phyloP scores from a whole-genome alignment of 2,113 vertebrate genomes.

The Ceratotherium simum region DNA sequence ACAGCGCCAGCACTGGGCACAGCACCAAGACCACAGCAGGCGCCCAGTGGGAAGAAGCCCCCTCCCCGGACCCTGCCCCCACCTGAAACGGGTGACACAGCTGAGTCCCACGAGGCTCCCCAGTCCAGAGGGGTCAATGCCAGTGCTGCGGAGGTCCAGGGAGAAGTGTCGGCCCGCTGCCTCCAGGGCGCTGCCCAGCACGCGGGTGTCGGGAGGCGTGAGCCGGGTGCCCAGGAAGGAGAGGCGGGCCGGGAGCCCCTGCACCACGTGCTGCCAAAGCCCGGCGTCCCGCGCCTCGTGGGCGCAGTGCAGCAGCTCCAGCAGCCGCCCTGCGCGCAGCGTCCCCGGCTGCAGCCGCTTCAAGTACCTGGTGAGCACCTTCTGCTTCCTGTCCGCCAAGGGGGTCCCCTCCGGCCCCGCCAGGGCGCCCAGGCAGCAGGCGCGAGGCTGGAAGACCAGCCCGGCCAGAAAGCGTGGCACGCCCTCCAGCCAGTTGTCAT shows the following conservation, averaged over 20 bases:
- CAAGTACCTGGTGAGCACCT: conserved; percentile 86
- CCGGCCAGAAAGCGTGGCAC: conserved; percentile 90
- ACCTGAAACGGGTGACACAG: conserved; percentile 92
- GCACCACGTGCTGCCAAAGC: conserved; percentile 86
- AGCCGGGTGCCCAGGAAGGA: conserved; percentile 90
- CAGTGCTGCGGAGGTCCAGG: conserved; percentile 91
- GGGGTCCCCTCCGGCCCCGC: conserved; percentile 51
- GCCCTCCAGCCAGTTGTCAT: conserved; percentile 90
- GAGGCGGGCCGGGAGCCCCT: conserved; percentile 87
- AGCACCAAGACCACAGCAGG: not conserved
- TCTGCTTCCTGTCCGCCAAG: conserved; percentile 85
- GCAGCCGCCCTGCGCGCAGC: conserved; percentile 87
- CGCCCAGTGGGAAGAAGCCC: not conserved
- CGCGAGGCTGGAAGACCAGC: conserved; percentile 88
- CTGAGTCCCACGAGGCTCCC: conserved; percentile 87
- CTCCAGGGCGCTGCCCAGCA: conserved; percentile 87
- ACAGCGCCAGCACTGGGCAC: not conserved
- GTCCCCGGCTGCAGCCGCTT: conserved; percentile 83
- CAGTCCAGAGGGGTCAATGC: conserved; percentile 90
- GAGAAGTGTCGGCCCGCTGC: conserved; percentile 85
- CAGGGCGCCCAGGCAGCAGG: conserved; percentile 68
- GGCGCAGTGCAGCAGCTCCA: conserved; percentile 92
- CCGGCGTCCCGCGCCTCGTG: conserved; percentile 86
- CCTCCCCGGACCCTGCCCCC: not conserved
- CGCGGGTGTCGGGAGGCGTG: conserved; percentile 87